Percentiles rank a stretch among this genome's conserved stretches.
Evolutionary conservation across 2,888 invertebrate species (phyloP).

Genomic region (Plagiodera versicolora): DNA sequence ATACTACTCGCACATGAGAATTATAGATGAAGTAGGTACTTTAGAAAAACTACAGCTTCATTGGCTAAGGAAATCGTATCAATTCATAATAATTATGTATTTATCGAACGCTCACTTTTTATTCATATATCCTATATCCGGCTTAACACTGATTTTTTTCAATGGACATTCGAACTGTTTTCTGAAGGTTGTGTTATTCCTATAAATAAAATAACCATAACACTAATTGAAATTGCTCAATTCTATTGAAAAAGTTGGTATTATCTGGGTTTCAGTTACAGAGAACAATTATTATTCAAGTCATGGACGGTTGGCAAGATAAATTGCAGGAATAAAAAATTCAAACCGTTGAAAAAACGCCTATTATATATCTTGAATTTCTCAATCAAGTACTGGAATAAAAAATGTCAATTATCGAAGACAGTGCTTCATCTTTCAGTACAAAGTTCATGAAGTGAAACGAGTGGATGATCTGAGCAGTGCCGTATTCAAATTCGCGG

Average conservation of each 20-base stretch:
- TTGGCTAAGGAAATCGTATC: neutral
- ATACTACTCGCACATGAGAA: too few species aligned
- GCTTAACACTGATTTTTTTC: slow-evolving; percentile 9
- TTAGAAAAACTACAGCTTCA: too few species aligned
- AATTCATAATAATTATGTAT: neutral
- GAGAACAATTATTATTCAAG: slow-evolving; percentile 23
- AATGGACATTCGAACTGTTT: slow-evolving; percentile 22
- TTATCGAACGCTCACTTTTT: neutral
- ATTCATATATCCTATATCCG: slow-evolving; percentile 14
- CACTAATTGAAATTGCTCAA: slow-evolving; percentile 20
- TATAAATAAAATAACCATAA: slow-evolving; percentile 19
- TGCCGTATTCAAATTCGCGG: too few species aligned
- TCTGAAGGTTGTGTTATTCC: slow-evolving; percentile 29
- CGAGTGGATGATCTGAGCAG: too few species aligned
- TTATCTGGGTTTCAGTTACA: slow-evolving; percentile 20
- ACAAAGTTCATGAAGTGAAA: too few species aligned
- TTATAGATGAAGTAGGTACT: too few species aligned
- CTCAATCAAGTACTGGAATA: too few species aligned
- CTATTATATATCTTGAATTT: too few species aligned
- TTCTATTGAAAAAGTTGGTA: slow-evolving; percentile 7
- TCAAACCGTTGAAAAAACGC: too few species aligned
- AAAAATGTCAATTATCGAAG: too few species aligned
- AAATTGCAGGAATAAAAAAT: slow-evolving; percentile 4
- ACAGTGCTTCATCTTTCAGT: too few species aligned
- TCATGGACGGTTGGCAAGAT: slow-evolving; percentile 21